Percentiles rank a stretch among this genome's conserved stretches.
phyloP scores from a whole-genome alignment of 2,888 invertebrate species.

The Rhagium mordax region DNA sequence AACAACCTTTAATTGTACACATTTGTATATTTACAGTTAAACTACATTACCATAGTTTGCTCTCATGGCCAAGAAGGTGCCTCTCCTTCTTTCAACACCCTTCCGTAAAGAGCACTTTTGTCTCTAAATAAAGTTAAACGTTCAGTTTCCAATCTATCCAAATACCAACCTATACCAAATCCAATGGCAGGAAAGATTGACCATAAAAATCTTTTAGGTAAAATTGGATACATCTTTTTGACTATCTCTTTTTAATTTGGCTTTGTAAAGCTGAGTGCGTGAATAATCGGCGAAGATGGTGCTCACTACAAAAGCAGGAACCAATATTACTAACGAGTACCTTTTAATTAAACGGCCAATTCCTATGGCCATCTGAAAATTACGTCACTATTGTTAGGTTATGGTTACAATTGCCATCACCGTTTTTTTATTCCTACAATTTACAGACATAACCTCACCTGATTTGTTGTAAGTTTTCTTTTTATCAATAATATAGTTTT shows the following conservation, averaged over 20 bases:
- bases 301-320: constrained; percentile 75
- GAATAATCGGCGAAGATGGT: constrained; percentile 82
- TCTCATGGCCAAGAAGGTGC: constrained; percentile 81
- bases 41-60: constrained; percentile 26
- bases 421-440: not conserved
- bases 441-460: not conserved
- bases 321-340: constrained; percentile 79
- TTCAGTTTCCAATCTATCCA: constrained; percentile 81
- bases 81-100: constrained; percentile 77
- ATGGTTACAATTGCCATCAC: not conserved
- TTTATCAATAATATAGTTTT: no score
- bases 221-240: constrained; percentile 74
- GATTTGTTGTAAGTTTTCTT: no score
- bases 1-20: not conserved
- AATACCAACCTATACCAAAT: constrained; percentile 75
- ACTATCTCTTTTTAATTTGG: constrained; percentile 47
- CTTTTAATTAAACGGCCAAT: constrained; percentile 71
- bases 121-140: constrained; percentile 84
- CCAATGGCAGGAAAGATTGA: constrained; percentile 74
- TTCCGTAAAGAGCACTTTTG: constrained; percentile 84
- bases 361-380: constrained; percentile 72
- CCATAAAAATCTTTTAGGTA: constrained; percentile 71
- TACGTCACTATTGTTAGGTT: constrained; percentile 32
- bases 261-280: constrained; percentile 83
- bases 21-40: constrained; percentile 21